Conservation (phyloP, 2,797 vertebrate species). For the Melanotaenia boesemani region DNA sequence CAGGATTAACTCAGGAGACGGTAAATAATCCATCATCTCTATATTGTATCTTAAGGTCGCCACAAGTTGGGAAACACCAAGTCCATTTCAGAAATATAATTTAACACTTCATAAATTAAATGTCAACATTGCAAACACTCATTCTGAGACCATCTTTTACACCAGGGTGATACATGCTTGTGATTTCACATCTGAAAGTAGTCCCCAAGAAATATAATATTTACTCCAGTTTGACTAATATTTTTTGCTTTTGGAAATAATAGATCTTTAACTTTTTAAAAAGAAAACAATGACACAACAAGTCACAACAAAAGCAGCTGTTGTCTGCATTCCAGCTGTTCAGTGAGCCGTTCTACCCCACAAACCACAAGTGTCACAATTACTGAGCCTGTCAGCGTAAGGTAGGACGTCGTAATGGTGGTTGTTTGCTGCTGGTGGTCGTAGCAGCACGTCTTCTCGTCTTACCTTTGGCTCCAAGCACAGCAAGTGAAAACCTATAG, state of each 20-base stretch:
- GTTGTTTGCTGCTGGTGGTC: conserved; percentile 33
- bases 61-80: not conserved
- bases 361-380: conserved; percentile 14
- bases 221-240: not conserved
- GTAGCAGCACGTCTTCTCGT: conserved; percentile 54
- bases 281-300: not conserved
- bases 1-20: not conserved
- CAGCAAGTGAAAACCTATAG: conserved; percentile 51
- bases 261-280: too few relatives aligned
- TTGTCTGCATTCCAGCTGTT: conserved; percentile 3
- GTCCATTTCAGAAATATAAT: too few relatives aligned
- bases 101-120: too few relatives aligned
- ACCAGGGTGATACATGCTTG: not conserved
- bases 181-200: not conserved
- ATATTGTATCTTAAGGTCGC: not conserved
- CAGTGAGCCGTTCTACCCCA: not conserved
- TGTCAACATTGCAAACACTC: not conserved
- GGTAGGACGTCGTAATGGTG: not conserved
- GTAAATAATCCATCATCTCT: not conserved
- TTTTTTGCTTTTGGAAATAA: not conserved
- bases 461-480: conserved; percentile 53
- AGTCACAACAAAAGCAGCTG: not conserved
- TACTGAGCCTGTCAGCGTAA: not conserved
- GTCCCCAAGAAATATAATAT: not conserved
- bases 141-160: conserved; percentile 1